Base-by-base conservation (phyloP, 2,113 vertebrate genomes). In the Rhombomys opimus region DNA sequence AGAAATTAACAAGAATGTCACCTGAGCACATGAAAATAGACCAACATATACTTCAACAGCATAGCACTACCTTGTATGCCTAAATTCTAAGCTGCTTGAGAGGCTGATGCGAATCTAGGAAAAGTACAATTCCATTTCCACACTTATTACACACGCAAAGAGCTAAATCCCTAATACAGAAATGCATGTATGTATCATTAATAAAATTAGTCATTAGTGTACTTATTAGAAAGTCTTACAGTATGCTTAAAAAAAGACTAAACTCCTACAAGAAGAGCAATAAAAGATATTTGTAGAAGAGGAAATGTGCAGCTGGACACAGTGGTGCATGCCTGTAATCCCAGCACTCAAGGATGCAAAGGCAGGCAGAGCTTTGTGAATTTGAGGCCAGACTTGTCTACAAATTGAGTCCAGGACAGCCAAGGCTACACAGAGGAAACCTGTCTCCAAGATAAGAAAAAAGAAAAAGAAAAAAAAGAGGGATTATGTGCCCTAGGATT, bases 201-300 rank as follows among this genome's bases (percentile, higher is more conserved):
- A 63, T 63, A 67, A 14, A 23, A 46, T 46, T 2, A 30, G 50
- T 46, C 50, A 67, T 32, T 67, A 67, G 15, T 67, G 8, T 67
- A 5, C 46, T 85, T 20, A 67, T 20, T 20, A 32, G 15, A 93
- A 12, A 61, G 18, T 59, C 68, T 78, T 76, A 77, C 14, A 78
- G 57, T 22, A 6, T 78, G 18, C 92, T 59, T 76, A 87, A 54
- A 91, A 93, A 90, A 88, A 13, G 92, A 63, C 72, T 90, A 96
- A 65, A 54, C 2, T 4, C 12, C 12, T 30, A 78, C 7, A 0
- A 70, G 57, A 84, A 97, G 94, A 95, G 30, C 68, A 87, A 15
- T 30, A 50, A 91, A 95, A 95, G 3, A 38, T 17, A 73, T 84
- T 77, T 93, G 93, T 17, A 90, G 70, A 87, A 91, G 30, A 93